Percentiles rank a stretch among this genome's conserved stretches.
These are phyloP conservation scores for Axinella damicornis DNA, from an alignment of 37 sponge, comb jelly and placozoan species.

Conservation along the genomic window DNA sequence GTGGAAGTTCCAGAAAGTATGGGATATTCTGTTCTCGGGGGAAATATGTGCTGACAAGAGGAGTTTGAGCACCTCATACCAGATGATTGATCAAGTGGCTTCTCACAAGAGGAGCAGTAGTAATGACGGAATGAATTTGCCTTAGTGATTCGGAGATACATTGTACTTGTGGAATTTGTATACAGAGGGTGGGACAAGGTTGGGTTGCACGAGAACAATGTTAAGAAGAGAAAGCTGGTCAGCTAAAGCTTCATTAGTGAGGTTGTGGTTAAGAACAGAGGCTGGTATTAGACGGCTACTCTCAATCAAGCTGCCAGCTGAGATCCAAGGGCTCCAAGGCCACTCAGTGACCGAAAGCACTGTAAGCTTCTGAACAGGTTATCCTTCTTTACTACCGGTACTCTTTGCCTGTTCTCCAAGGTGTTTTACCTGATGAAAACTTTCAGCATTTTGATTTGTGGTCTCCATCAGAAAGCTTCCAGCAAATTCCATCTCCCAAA, in stretches of 20 bases:
- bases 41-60: not conserved
- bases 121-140: too few species aligned
- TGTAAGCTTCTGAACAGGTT: slow-evolving; percentile 19
- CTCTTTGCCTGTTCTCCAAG: slow-evolving; percentile 6
- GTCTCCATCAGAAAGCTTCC: not conserved
- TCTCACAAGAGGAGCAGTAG: too few species aligned
- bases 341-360: not conserved
- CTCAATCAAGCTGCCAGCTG: not conserved
- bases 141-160: too few species aligned
- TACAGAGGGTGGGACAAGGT: not conserved
- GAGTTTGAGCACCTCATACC: slow-evolving; percentile 11
- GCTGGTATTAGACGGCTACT: slow-evolving; percentile 8
- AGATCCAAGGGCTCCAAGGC: slow-evolving; percentile 1
- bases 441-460: not conserved
- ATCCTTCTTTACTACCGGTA: slow-evolving; percentile 12
- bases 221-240: slow-evolving; percentile 9
- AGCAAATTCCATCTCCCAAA: not conserved
- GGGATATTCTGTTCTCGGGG: not conserved
- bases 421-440: not conserved
- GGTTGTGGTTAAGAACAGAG: slow-evolving; percentile 10
- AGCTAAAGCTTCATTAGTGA: not conserved
- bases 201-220: not conserved
- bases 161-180: slow-evolving; percentile 24
- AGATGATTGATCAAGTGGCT: too few species aligned
- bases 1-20: slow-evolving; percentile 1